Base-by-base conservation (phyloP, 2,888 invertebrate species). In the Myopa tessellatipennis region DNA sequence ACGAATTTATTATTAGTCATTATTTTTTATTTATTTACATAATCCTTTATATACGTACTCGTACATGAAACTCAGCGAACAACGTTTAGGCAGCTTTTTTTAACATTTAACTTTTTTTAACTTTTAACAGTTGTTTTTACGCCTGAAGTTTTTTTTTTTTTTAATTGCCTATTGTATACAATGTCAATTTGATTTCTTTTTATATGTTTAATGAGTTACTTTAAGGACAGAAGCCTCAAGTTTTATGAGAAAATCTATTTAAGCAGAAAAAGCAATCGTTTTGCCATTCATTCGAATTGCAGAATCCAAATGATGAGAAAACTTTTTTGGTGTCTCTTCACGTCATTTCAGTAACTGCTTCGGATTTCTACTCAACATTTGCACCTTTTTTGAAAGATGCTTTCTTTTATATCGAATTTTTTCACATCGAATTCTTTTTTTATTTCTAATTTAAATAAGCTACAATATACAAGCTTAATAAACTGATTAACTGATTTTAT, bases 351-450 rank as follows among this genome's bases (percentile, higher is more conserved):
- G 38, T 68, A 8, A 26, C 36, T 36, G 14, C 36, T 14, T 63
- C 36, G 18, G 36, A 63, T 18, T 63, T 63, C 12, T 36, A 36
- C 63, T 36, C 36, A 60, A 26, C 18, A n/a, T 74, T 61, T 68
- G 63, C 8, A 38, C 18, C 45, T 72, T 78, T 55, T 73, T 16
- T 77, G 67, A 34, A 12, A 16, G 52, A 61, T 61, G 60, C 40
- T 18, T 58, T 52, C 10, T 3, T 36, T 58, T 63, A 70, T 52
- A 38, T 50, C 36, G 70, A 40, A 4, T 73, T 71, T 77, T 58
- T 16, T n/a, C 40, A 72, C 26, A 45, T 45, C 45, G 4, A 12
- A 38, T 45, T 14, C n/a, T 52, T 70, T 34, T 8, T 55, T 16
- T 18, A 36, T 52, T 18, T 7, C 16, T 4, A 60, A 38, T 58